Base-by-base conservation (phyloP, 2,113 vertebrate species). In the Prochilodus magdalenae region DNA sequence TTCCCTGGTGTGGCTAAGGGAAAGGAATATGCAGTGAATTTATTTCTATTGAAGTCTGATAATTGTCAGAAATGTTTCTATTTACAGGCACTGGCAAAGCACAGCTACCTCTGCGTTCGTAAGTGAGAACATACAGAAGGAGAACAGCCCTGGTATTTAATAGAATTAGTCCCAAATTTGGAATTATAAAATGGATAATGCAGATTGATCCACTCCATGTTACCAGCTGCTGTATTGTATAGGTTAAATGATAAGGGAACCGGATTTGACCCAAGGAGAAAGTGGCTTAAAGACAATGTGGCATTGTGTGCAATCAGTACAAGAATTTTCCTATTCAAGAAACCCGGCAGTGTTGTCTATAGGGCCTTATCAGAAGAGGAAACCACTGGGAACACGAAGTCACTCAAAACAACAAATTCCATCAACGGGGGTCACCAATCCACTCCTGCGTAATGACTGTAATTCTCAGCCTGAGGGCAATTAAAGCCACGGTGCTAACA, bases 371-470 rank as follows among this genome's bases (percentile, higher is more conserved):
- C 51, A 22, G 67, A 36, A 62, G 24, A 77, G 72, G 84, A 71
- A 55, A 44, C 70, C 81, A 69, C 15, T 27, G 59, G 76, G 70
- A 70, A 86, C 33, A 86, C 80, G 85, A 77, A 89, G 79, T 86
- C 85, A 83, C 49, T 83, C 74, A 40, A 79, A 78, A 86, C 77
- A 79, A 86, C 80, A 85, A 77, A 20, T 81, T 83, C 40, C 75
- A 77, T 74, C 83, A 87, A 86, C 87, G 85, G 77, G n/a, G 29
- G 5, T 0, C 3, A 36, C 20, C n/a, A 14, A 59, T 65, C 4
- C 51, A 20, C 22, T n/a, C n/a, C n/a, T 15, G 24, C 11, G 22
- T 69, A 47, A 53, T 40, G 44, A 18, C 51, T 57, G n/a, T 49
- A 65, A 73, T 55, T 10, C 44, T 40, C 26, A n/a, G 27, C 60